phyloP scores from a whole-genome alignment of 37 sponge, comb jelly and placozoan species.

The Beroe ovata region DNA sequence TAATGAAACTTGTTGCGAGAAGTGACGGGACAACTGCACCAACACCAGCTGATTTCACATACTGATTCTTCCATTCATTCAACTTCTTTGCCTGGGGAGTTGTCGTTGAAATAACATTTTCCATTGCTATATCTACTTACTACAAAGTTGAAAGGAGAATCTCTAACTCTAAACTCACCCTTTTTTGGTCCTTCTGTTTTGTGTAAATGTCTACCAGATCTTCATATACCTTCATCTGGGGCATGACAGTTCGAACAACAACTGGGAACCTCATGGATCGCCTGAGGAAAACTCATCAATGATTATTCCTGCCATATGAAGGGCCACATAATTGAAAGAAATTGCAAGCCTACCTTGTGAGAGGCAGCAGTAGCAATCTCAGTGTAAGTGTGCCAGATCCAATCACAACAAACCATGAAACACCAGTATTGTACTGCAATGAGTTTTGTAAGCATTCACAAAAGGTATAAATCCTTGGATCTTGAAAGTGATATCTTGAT shows the following conservation, averaged over 20 bases:
- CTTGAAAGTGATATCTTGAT: too few relatives aligned
- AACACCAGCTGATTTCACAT: background rate
- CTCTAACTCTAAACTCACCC: background rate
- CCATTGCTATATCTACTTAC: too few relatives aligned
- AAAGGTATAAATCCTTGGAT: too few relatives aligned
- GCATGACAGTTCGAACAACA: background rate
- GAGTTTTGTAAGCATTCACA: too few relatives aligned
- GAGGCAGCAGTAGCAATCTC: background rate
- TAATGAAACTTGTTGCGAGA: background rate
- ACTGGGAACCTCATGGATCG: background rate
- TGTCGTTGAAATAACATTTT: too few relatives aligned
- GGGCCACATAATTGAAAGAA: too few relatives aligned
- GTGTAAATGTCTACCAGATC: background rate
- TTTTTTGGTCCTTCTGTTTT: background rate
- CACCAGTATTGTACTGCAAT: conserved; percentile 11
- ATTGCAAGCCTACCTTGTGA: conserved; percentile 1
- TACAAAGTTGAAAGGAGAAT: too few relatives aligned
- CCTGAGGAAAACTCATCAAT: too few relatives aligned
- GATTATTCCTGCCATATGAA: too few relatives aligned
- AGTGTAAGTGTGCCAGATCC: conserved; percentile 7
- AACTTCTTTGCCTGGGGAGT: conserved; percentile 17
- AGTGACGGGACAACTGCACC: background rate
- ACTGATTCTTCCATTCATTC: background rate
- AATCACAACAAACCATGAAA: conserved; percentile 22
- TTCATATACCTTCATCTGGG: background rate